phyloP scores from a whole-genome alignment of 2,888 invertebrate genomes.

The Apotomis betuletana region DNA sequence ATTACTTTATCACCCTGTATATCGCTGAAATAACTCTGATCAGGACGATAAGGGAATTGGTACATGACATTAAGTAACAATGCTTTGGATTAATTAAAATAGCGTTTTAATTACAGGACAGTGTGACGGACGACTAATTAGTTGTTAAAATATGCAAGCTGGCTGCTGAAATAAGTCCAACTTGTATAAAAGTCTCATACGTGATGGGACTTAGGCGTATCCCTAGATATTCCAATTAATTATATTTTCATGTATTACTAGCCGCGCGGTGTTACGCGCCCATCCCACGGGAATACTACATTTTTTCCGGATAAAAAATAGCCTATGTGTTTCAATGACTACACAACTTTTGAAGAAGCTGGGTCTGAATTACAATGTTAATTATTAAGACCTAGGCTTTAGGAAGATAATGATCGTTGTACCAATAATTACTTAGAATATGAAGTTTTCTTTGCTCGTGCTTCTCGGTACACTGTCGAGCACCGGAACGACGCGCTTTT shows the following conservation, averaged over 20 bases:
- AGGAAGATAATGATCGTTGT: background rate
- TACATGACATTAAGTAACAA: constrained; percentile 38
- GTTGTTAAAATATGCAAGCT: background rate
- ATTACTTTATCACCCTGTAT: constrained; percentile 37
- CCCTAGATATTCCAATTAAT: too few relatives aligned
- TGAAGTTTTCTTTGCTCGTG: background rate
- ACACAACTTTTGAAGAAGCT: too few relatives aligned
- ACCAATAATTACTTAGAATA: constrained; percentile 5
- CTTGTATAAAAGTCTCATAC: too few relatives aligned
- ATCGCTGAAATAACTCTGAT: constrained; percentile 39
- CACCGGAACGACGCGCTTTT: constrained; percentile 74
- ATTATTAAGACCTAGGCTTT: too few relatives aligned
- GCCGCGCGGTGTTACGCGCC: too few relatives aligned
- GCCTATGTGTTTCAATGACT: too few relatives aligned
- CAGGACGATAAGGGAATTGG: constrained; percentile 34
- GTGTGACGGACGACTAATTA: constrained; percentile 24
- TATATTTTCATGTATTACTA: too few relatives aligned
- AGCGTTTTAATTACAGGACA: constrained; percentile 30
- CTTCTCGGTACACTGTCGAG: constrained; percentile 10
- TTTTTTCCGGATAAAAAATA: too few relatives aligned
- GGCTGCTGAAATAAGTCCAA: background rate
- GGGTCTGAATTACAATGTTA: too few relatives aligned
- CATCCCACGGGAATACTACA: too few relatives aligned
- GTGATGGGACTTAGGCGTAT: too few relatives aligned
- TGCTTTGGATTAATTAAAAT: constrained; percentile 33